Evolutionary conservation across 2,888 invertebrate genomes (phyloP), one percentile per base, ranked within the genome.

Genomic region (Lithosia quadra): DNA sequence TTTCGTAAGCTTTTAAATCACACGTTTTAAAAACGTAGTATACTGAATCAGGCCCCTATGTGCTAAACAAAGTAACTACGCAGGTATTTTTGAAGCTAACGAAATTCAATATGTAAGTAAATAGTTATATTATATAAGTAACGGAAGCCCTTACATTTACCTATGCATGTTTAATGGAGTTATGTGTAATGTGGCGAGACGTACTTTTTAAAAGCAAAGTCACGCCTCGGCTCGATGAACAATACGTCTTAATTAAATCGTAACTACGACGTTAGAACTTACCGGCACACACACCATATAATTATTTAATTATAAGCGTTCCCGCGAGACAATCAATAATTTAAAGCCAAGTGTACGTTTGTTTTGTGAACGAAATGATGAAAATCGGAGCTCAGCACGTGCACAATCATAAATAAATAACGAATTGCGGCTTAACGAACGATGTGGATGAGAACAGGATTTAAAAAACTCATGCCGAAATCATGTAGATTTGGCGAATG

Each of bases 171-270:
- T 84, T 85, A 86, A 88, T 87, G 86, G 84, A 86, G 84, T 86
- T 82, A 87, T 87, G 87, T 85, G 86, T 86, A 80, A 88, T 82
- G 79, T 76, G 81, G 82, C 79, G 85, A 84, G 87, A 82, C 84
- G 79, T 88, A 88, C 84, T 89, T 91, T 91, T 92, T 89, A 88
- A 91, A 91, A 86, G 88, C 88, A 83, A 84, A 91, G 91, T 92
- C 92, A 91, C 88, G 92, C 88, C 83, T 86, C 87, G 86, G 80
- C 85, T 84, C 85, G 86, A 86, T 86, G 87, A 90, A 93, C 91
- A 92, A 94, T 93, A 91, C 88, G 87, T 91, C 91, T 92, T 92
- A 93, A 93, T 94, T 93, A 93, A 90, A 91, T 86, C 85, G 84
- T 83, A 87, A 84, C 76, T 78, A 79, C 87, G 80, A 83, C 86